A percentile compares a stretch with the other conserved stretches of the same genome.
These are phyloP conservation scores for Girardia tigrina DNA, from an alignment of 2,888 invertebrate species.

Conservation along the genomic window DNA sequence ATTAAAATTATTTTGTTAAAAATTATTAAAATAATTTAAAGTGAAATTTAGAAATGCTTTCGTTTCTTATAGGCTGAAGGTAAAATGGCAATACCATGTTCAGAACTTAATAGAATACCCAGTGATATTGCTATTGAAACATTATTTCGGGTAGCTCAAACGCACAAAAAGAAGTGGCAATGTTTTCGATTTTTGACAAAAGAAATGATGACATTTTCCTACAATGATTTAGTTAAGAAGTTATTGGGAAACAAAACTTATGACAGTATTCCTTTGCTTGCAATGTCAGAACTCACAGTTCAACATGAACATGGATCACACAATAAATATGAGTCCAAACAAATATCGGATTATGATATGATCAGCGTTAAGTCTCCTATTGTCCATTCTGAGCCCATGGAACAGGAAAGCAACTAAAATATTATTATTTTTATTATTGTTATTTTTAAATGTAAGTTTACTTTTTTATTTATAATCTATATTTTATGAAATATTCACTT, in stretches of 20 bases:
- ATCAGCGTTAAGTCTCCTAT: background rate
- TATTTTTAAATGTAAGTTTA: no score
- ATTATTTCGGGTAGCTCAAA: background rate
- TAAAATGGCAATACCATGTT: background rate
- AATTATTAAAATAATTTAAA: no score
- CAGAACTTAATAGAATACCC: background rate
- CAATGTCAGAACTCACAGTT: constrained; percentile 4
- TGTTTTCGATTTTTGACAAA: background rate
- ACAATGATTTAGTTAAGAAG: background rate
- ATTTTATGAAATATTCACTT: no score
- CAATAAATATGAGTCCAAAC: no score
- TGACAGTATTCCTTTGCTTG: constrained; percentile 19
- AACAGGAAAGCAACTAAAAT: background rate
- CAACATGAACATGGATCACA: constrained; percentile 14
- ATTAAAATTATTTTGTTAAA: no score
- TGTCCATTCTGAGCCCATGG: constrained; percentile 8
- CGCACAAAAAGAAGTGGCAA: constrained; percentile 15
- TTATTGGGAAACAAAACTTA: background rate
- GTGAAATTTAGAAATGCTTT: no score
- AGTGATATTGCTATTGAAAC: constrained; percentile 11
- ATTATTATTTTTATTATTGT: no score
- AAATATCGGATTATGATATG: background rate
- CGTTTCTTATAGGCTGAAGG: constrained; percentile 2
- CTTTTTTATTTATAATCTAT: no score
- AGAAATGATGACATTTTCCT: background rate